A percentile compares a stretch with the other conserved stretches of the same genome.
These are phyloP conservation scores for Xanthorhoe designata DNA, from an alignment of 2,888 invertebrate genomes.

Conservation along the genomic window DNA sequence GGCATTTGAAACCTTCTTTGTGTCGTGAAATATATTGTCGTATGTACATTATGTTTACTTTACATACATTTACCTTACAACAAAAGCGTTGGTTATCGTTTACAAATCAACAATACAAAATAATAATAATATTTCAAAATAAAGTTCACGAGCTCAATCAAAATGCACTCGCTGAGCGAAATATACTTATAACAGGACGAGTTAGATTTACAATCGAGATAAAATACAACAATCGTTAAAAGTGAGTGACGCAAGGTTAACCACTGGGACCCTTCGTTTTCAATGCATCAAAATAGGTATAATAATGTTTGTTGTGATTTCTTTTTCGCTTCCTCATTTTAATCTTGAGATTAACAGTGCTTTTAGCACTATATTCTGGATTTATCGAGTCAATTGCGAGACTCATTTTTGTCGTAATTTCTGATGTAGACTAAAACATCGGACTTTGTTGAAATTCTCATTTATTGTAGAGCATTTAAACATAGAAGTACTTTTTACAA, in stretches of 20 bases:
- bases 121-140: no score
- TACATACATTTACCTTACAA: no score
- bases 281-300: slow-evolving; percentile 25
- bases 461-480: no score
- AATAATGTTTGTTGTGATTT: slow-evolving; percentile 6
- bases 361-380: neutral
- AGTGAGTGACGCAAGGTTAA: slow-evolving; percentile 34
- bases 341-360: slow-evolving; percentile 20
- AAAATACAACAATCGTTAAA: slow-evolving; percentile 25
- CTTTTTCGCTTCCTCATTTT: slow-evolving; percentile 35
- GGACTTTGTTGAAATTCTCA: no score
- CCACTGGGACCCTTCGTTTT: slow-evolving; percentile 25
- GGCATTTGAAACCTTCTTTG: no score
- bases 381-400: neutral
- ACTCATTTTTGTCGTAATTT: neutral
- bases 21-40: no score
- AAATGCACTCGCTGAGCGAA: neutral
- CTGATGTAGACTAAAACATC: neutral
- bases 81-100: neutral
- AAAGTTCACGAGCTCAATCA: no score
- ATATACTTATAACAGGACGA: slow-evolving; percentile 16
- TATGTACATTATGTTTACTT: no score
- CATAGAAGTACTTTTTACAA: no score
- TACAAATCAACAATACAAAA: neutral
- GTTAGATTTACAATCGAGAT: slow-evolving; percentile 17